Conservation (phyloP, 2,797 vertebrate genomes). For the Rhabdophis nuchalis region DNA sequence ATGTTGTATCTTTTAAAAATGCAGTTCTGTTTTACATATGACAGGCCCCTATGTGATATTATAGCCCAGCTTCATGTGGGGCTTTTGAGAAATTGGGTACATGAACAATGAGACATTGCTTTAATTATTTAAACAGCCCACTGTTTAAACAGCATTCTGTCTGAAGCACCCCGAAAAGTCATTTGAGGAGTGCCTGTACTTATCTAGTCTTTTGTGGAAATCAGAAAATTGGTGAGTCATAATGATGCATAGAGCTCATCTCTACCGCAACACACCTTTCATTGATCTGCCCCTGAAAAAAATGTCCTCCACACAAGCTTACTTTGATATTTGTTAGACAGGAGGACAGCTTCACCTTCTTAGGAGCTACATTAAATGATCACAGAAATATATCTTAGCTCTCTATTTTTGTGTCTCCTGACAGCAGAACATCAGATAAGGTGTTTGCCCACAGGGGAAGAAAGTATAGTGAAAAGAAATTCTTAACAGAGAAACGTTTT, state of each 20-base stretch:
- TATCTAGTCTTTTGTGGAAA: conserved; percentile 17
- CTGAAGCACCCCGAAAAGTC: conserved; percentile 13
- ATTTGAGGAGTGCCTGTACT: conserved; percentile 14
- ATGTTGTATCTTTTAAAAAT: background rate
- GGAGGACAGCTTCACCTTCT: conserved; percentile 20
- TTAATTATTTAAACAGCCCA: conserved; percentile 11
- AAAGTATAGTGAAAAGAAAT: background rate
- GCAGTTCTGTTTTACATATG: background rate
- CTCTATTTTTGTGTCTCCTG: conserved; percentile 20
- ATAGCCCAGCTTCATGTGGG: background rate
- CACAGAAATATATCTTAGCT: background rate
- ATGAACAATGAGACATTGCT: background rate
- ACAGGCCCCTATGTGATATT: background rate
- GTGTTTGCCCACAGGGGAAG: background rate
- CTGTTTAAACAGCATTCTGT: background rate
- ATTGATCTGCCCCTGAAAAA: conserved; percentile 36
- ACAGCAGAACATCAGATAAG: background rate
- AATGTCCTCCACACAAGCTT: conserved; percentile 15
- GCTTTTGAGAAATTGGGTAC: background rate
- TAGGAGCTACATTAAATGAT: conserved; percentile 24
- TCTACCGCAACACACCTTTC: conserved; percentile 19
- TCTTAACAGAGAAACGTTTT: background rate
- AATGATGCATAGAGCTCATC: conserved; percentile 22
- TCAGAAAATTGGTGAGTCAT: conserved; percentile 9
- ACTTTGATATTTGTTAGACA: conserved; percentile 47